Conservation (phyloP, 2,113 vertebrate species). For the Chlamydotis undulata region DNA sequence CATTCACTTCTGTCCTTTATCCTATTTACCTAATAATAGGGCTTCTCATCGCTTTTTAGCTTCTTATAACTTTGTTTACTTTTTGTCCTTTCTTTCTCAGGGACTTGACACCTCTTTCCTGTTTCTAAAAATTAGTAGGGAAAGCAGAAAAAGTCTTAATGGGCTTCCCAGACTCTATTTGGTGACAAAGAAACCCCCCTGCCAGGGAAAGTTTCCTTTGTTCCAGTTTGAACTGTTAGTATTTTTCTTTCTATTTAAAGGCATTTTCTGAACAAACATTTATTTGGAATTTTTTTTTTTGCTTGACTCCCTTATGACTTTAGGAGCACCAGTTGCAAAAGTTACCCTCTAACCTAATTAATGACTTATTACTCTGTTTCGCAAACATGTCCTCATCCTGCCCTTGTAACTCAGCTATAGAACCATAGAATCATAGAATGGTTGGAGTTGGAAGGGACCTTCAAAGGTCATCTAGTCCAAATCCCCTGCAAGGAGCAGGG, state of each 20-base stretch:
- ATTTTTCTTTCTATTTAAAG: background rate
- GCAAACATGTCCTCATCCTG: background rate
- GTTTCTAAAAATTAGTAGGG: background rate
- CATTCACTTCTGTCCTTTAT: background rate
- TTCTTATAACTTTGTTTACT: background rate
- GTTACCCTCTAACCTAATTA: background rate
- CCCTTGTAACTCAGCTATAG: background rate
- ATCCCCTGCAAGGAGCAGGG: too few species aligned
- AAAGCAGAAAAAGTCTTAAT: background rate
- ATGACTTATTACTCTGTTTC: background rate
- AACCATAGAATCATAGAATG: too few species aligned
- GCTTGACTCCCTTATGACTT: background rate
- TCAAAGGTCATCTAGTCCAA: too few species aligned
- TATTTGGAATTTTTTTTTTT: background rate
- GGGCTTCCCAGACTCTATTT: background rate
- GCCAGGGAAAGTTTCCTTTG: background rate
- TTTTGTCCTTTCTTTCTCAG: background rate
- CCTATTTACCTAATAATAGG: background rate
- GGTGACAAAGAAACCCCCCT: background rate
- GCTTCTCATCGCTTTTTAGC: background rate
- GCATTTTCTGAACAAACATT: constrained; percentile 13
- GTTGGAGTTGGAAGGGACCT: too few species aligned
- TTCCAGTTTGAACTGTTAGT: background rate
- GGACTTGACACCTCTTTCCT: background rate
- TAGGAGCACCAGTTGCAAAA: background rate